Conservation (phyloP, 2,113 vertebrate genomes). For the Corapipo altera region DNA sequence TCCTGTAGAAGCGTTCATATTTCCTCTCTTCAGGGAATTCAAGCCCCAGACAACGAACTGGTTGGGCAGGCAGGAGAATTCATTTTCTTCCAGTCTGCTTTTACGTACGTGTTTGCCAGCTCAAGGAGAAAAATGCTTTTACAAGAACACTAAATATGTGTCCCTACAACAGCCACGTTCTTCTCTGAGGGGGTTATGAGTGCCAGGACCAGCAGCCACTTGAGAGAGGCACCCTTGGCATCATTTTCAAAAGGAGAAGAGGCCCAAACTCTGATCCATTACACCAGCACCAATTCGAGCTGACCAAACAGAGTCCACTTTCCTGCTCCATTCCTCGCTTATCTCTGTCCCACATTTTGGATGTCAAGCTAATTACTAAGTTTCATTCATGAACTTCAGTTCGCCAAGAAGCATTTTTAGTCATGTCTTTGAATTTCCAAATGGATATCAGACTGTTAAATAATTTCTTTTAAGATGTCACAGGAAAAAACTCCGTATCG, state of each 20-base stretch:
- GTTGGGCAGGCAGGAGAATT: slow-evolving; percentile 35
- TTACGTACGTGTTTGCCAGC: background rate
- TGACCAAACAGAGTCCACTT: background rate
- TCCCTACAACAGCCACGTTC: background rate
- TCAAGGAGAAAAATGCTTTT: slow-evolving; percentile 26
- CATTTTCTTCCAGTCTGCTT: slow-evolving; percentile 12
- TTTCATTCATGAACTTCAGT: background rate
- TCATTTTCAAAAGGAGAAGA: background rate
- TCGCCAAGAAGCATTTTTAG: background rate
- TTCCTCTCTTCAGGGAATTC: slow-evolving; percentile 54
- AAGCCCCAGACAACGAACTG: background rate
- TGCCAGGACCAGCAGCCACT: background rate
- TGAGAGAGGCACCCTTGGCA: background rate
- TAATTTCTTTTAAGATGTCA: slow-evolving; percentile 27
- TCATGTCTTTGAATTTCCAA: background rate
- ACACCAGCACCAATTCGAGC: background rate
- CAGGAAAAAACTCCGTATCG: slow-evolving; percentile 5
- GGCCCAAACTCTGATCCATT: background rate
- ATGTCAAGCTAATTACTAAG: background rate
- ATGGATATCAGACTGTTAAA: background rate
- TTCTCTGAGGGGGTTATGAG: background rate
- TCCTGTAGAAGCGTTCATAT: slow-evolving; percentile 3
- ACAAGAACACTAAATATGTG: background rate
- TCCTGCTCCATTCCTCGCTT: background rate
- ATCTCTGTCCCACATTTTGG: background rate